These are phyloP conservation scores for Paramuricea clavata DNA, from an alignment of 92 coral and sea anemone genomes.

Conservation along the genomic window DNA sequence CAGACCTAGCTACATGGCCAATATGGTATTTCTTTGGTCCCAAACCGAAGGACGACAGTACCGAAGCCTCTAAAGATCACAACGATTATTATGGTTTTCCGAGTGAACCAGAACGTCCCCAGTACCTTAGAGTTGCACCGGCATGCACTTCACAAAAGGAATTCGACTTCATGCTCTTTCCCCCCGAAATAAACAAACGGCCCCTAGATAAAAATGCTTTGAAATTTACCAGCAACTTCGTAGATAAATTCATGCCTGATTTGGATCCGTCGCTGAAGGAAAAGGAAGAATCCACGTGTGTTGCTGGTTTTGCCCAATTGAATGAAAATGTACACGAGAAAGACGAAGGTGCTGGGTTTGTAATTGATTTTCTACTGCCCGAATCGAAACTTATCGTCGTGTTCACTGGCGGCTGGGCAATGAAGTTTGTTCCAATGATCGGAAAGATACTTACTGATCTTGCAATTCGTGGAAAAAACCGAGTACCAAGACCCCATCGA, in stretches of 20 bases:
- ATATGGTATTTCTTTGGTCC: slow-evolving; percentile 59
- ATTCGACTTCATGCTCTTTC: slow-evolving; percentile 58
- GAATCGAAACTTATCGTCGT: slow-evolving; percentile 55
- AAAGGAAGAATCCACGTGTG: slow-evolving; percentile 42
- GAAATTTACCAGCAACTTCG: slow-evolving; percentile 47
- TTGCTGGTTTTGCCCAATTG: slow-evolving; percentile 56
- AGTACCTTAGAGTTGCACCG: slow-evolving; percentile 46
- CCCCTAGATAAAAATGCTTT: slow-evolving; percentile 56
- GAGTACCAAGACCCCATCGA: slow-evolving; percentile 55
- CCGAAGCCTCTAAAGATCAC: background rate
- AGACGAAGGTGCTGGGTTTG: slow-evolving; percentile 61
- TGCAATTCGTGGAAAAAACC: slow-evolving; percentile 50
- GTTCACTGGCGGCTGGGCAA: slow-evolving; percentile 66
- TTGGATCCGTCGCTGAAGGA: slow-evolving; percentile 15
- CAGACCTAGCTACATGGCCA: slow-evolving; percentile 38
- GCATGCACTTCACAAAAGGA: slow-evolving; percentile 57
- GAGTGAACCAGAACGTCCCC: slow-evolving; percentile 45
- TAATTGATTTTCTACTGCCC: slow-evolving; percentile 60
- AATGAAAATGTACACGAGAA: slow-evolving; percentile 34
- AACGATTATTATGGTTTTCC: slow-evolving; percentile 56
- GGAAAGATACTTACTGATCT: slow-evolving; percentile 67
- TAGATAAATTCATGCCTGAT: slow-evolving; percentile 56
- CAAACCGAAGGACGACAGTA: slow-evolving; percentile 24
- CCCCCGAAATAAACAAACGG: slow-evolving; percentile 49
- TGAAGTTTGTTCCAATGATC: slow-evolving; percentile 63